Evolutionary conservation across 2,797 vertebrate species (phyloP), one percentile per base, ranked within the genome.

Genomic region (Echeneis naucrates): DNA sequence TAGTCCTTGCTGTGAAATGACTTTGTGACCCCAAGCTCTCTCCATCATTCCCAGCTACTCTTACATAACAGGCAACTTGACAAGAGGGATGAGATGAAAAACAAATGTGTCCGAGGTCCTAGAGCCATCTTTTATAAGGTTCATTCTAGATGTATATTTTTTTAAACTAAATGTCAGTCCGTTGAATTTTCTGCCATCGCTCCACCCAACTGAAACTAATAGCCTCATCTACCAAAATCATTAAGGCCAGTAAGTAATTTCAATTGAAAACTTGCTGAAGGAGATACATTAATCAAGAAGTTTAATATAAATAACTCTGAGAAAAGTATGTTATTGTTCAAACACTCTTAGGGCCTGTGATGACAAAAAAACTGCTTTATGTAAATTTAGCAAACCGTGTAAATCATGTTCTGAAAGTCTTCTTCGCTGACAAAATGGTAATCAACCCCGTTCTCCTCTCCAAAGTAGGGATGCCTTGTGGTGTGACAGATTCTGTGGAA

Each of bases 361-460:
- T 58, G 32, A 38, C 2, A 38, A 55, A 40, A 58, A 21, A 26
- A 32, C 30, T 23, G 24, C 19, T n/a, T n/a, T n/a, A 58, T 11
- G 7, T 24, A 0, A 57, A 47, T 19, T 2, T 2, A 42, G 80
- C 95, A 79, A 83, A 99, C 98, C 89, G 83, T 91, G 47, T 68
- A 81, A 75, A 96, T 85, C 95, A 97, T 95, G 81, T 91, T 81
- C 47, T 96, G 90, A 91, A 98, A 99, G 8, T 88, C 93, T 72
- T 96, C 96, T 65, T 94, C 89, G 10, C 94, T 95, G 85, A 97
- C 61, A 77, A 98, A 99, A 85, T 98, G 94, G 87, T 97, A 98
- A 91, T 99, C 97, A 0, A 92, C 88, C 38, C 94, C 94, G 74
- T 97, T 94, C 67, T 96, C 95, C 88, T 99, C 98, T 64, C 95